These are phyloP conservation scores for Phoxinus dragarum DNA, from an alignment of 2,797 vertebrate genomes.

Conservation along the genomic window DNA sequence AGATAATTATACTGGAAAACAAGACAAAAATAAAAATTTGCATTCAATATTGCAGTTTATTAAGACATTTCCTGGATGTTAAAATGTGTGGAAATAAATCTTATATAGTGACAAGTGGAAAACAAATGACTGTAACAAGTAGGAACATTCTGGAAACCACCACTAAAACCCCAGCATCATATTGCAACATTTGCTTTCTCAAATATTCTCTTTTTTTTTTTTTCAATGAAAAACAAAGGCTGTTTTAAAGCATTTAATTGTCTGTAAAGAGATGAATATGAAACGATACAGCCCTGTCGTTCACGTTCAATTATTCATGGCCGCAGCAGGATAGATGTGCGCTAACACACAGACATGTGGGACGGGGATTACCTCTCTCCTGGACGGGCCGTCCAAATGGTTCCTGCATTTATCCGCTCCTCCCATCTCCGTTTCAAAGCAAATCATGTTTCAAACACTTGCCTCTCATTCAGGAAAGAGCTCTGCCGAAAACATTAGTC, in stretches of 20 bases:
- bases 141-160: neutral
- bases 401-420: constrained; percentile 26
- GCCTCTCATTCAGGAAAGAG: constrained; percentile 18
- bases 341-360: constrained; percentile 64
- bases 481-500: constrained; percentile 37
- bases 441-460: constrained; percentile 46
- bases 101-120: neutral
- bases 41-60: neutral
- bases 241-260: constrained; percentile 21
- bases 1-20: neutral
- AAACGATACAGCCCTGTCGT: constrained; percentile 8
- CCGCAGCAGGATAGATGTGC: constrained; percentile 59
- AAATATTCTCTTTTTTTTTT: neutral
- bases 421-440: constrained; percentile 14
- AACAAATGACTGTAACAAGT: neutral
- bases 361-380: constrained; percentile 30
- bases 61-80: neutral
- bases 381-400: constrained; percentile 3
- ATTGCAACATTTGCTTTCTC: neutral
- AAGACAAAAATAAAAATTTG: neutral
- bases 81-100: neutral
- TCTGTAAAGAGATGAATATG: constrained; percentile 17
- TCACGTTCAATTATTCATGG: constrained; percentile 71
- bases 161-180: neutral
- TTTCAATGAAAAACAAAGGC: neutral